Evolutionary conservation across 2,113 vertebrate genomes (phyloP).

Genomic region (Antigone vipio): DNA sequence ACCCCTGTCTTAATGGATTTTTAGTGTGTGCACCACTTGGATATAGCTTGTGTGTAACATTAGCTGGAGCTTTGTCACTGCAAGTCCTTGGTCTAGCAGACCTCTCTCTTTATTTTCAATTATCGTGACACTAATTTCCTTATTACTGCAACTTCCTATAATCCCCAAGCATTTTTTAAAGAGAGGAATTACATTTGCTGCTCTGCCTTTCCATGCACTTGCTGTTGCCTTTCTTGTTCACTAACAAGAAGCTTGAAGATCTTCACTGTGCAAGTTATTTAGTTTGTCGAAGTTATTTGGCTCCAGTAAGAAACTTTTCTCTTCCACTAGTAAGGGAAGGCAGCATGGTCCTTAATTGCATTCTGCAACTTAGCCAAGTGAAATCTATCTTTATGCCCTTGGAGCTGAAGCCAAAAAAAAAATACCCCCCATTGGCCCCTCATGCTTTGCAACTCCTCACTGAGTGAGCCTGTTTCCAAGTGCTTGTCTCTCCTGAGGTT

Average conservation of each 20-base stretch:
- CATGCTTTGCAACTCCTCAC: not conserved
- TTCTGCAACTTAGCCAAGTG: conserved; percentile 11
- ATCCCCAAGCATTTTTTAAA: not conserved
- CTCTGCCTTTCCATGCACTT: not conserved
- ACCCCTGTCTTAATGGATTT: not conserved
- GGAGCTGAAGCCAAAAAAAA: not conserved
- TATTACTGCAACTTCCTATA: conserved; percentile 66
- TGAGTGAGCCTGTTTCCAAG: not conserved
- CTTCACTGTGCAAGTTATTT: not conserved
- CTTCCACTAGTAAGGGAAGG: not conserved
- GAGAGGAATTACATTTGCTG: not conserved
- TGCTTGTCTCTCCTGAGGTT: not conserved
- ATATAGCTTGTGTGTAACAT: not conserved
- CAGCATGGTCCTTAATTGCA: conserved; percentile 1
- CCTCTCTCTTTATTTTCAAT: not conserved
- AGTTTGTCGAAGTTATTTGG: not conserved
- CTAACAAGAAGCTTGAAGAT: not conserved
- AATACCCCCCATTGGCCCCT: not conserved
- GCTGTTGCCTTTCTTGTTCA: not conserved
- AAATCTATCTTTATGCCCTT: not conserved
- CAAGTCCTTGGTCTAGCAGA: not conserved
- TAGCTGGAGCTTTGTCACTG: not conserved
- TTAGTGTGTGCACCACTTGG: not conserved
- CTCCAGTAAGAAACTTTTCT: not conserved
- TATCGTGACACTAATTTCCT: conserved; percentile 30